These are phyloP conservation scores for Hesperophylax magnus DNA, from an alignment of 1,140 invertebrate species.

Conservation along the genomic window DNA sequence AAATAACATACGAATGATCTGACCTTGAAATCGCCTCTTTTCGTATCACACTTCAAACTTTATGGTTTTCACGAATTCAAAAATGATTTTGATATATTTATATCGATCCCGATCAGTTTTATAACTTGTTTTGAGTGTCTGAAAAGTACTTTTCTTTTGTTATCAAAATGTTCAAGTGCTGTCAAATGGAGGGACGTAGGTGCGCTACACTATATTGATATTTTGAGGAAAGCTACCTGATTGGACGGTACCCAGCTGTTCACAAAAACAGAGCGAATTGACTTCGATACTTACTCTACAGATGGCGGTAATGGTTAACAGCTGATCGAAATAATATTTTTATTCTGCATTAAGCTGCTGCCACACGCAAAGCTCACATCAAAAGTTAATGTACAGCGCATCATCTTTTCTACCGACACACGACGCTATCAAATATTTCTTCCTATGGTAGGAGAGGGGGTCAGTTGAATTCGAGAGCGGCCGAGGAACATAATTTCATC, in stretches of 20 bases:
- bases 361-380: too few species aligned
- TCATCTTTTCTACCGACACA: too few species aligned
- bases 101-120: background rate
- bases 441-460: too few species aligned
- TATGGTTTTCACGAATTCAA: conserved; percentile 10
- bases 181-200: conserved; percentile 40
- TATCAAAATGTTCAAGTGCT: conserved; percentile 37
- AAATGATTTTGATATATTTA: background rate
- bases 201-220: conserved; percentile 42
- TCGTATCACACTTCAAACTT: background rate
- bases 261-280: conserved; percentile 24
- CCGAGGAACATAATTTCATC: too few species aligned
- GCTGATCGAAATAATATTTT: conserved; percentile 24
- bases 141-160: conserved; percentile 7
- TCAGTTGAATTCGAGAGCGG: too few species aligned
- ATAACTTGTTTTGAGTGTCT: background rate
- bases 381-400: too few species aligned
- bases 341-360: conserved; percentile 6
- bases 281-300: background rate
- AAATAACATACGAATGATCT: background rate
- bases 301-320: conserved; percentile 23
- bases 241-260: conserved; percentile 41
- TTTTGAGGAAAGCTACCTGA: conserved; percentile 32
- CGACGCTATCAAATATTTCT: too few species aligned
- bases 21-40: conserved; percentile 42